phyloP scores from a whole-genome alignment of 2,113 vertebrate species.

The Amazona guildingii region DNA sequence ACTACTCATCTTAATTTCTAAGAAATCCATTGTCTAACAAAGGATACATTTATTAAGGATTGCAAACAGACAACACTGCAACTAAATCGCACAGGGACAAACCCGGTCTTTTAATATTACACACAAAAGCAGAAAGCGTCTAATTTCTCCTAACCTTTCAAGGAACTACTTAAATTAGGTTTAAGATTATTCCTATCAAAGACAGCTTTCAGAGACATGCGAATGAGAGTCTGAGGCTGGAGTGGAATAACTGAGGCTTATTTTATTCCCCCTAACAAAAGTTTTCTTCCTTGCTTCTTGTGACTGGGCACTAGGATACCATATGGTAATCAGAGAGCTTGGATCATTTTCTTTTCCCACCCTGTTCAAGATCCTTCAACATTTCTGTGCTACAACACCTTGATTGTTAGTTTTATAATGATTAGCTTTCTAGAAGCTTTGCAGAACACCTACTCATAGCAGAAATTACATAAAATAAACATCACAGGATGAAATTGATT shows the following conservation, averaged over 20 bases:
- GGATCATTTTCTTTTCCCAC: neutral
- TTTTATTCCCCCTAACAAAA: neutral
- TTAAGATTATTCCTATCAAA: neutral
- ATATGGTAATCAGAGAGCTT: rapidly evolving
- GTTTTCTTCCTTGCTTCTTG: neutral
- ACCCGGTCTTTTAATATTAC: neutral
- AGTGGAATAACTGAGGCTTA: neutral
- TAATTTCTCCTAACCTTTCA: neutral
- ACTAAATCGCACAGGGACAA: neutral
- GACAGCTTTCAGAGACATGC: neutral
- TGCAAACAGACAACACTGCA: neutral
- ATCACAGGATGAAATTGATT: neutral
- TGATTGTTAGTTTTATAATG: neutral
- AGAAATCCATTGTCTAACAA: neutral
- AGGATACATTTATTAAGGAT: neutral
- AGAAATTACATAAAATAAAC: neutral
- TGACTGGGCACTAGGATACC: neutral
- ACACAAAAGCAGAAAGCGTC: neutral
- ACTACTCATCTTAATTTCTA: neutral
- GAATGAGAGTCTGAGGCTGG: neutral
- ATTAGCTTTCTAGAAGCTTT: neutral
- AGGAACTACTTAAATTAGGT: neutral
- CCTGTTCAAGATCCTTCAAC: neutral
- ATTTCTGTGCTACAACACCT: neutral
- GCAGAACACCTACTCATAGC: neutral